These are phyloP conservation scores for Lithodes maja DNA, from an alignment of 2,888 invertebrate species.

Conservation along the genomic window DNA sequence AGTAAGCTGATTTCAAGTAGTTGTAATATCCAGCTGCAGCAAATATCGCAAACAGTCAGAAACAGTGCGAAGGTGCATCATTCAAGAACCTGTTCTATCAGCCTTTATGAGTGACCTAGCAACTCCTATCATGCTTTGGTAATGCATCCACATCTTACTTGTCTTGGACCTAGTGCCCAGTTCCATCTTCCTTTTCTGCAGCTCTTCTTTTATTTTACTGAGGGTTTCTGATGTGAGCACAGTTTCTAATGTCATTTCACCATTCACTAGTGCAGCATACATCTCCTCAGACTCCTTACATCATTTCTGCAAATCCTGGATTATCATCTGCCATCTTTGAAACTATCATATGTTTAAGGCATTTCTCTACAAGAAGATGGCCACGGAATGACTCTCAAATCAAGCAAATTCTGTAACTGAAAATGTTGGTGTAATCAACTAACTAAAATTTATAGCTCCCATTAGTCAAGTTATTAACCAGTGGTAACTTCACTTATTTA, in stretches of 20 bases:
- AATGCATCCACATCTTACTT: background rate
- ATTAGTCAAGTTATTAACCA: background rate
- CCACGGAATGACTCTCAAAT: constrained; percentile 22
- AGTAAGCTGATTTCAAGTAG: constrained; percentile 23
- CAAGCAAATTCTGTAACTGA: too few relatives aligned
- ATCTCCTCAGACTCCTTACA: background rate
- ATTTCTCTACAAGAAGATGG: constrained; percentile 26
- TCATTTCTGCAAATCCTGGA: background rate
- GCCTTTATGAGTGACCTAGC: constrained; percentile 23
- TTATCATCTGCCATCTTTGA: background rate
- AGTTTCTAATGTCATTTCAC: background rate
- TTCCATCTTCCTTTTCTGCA: constrained; percentile 10
- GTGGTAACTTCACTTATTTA: constrained; percentile 3
- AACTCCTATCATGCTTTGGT: constrained; percentile 16
- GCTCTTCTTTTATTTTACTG: background rate
- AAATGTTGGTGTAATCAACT: too few relatives aligned
- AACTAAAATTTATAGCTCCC: too few relatives aligned
- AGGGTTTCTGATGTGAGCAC: background rate
- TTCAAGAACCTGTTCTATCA: constrained; percentile 17
- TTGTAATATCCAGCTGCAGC: constrained; percentile 8
- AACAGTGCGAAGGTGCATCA: background rate
- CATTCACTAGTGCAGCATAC: background rate
- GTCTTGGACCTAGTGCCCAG: constrained; percentile 1
- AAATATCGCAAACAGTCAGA: constrained; percentile 15
- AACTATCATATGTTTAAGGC: background rate